These are phyloP conservation scores for Pygmarrhopalites habei DNA, from an alignment of 1,140 invertebrate genomes.

Conservation along the genomic window DNA sequence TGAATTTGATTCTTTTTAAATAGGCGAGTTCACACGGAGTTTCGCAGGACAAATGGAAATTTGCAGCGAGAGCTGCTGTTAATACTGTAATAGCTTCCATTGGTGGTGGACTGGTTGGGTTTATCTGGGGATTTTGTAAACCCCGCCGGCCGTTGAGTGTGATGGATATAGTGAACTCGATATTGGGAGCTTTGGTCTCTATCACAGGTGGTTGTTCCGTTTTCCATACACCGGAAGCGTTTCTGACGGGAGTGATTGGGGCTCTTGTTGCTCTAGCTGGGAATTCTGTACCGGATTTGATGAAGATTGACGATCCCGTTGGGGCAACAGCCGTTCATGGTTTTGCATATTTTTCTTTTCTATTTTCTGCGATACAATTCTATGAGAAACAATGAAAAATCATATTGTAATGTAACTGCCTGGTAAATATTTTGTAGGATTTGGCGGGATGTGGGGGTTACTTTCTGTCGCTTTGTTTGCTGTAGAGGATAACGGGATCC, in stretches of 20 bases:
- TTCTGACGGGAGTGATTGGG: constrained; percentile 72
- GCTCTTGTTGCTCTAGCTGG: constrained; percentile 60
- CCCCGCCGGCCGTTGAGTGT: constrained; percentile 44
- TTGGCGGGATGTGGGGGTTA: constrained; percentile 59
- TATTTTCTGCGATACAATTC: too few species aligned
- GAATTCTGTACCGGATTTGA: constrained; percentile 64
- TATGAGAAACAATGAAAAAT: too few species aligned
- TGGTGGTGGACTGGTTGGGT: constrained; percentile 48
- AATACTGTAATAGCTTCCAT: constrained; percentile 49
- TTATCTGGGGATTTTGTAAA: constrained; percentile 48
- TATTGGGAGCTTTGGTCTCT: constrained; percentile 25
- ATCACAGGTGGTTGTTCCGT: constrained; percentile 70
- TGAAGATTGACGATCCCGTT: constrained; percentile 82
- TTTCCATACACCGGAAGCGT: constrained; percentile 76
- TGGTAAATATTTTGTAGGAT: too few species aligned
- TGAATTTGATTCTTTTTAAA: constrained; percentile 40
- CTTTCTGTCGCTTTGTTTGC: constrained; percentile 82
- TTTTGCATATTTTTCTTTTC: too few species aligned
- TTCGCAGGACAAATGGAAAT: constrained; percentile 47
- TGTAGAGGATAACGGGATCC: constrained; percentile 62
- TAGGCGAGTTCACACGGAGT: constrained; percentile 48
- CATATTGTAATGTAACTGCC: too few species aligned
- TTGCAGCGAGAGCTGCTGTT: constrained; percentile 49
- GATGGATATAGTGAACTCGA: neutral
- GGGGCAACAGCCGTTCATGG: constrained; percentile 83